Percentiles rank a stretch among this genome's conserved stretches.
Evolutionary conservation across 2,113 vertebrate species (phyloP).

Genomic region (Dinomys branickii): DNA sequence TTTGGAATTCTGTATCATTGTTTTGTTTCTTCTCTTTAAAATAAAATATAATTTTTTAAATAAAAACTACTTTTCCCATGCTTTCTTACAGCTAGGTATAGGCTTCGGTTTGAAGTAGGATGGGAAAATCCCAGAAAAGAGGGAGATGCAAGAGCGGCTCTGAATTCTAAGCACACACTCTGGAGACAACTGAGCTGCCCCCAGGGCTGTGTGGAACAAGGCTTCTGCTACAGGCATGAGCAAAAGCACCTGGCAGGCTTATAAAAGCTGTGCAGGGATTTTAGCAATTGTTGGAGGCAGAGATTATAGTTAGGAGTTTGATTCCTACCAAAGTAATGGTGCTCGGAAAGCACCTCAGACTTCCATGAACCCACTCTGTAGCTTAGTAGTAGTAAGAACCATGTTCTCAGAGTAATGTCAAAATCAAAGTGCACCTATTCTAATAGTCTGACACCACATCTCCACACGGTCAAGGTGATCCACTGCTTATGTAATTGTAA

Average conservation of each 20-base stretch:
- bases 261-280: not conserved
- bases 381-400: not conserved
- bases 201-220: not conserved
- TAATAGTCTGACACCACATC: not conserved
- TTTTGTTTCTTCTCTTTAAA: too few relatives aligned
- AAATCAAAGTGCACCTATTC: not conserved
- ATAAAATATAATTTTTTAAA: too few relatives aligned
- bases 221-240: fast-evolving
- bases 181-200: not conserved
- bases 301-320: not conserved
- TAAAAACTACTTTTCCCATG: not conserved
- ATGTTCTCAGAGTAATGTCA: not conserved
- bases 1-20: too few relatives aligned
- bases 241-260: not conserved
- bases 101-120: not conserved
- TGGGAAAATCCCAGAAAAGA: not conserved
- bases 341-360: not conserved
- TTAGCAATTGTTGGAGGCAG: not conserved
- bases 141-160: not conserved
- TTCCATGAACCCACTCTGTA: not conserved
- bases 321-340: not conserved
- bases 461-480: not conserved
- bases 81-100: not conserved
- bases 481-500: not conserved
- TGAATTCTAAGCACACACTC: not conserved